phyloP scores from a whole-genome alignment of 2,888 invertebrate genomes.

The Endotricha flammealis region DNA sequence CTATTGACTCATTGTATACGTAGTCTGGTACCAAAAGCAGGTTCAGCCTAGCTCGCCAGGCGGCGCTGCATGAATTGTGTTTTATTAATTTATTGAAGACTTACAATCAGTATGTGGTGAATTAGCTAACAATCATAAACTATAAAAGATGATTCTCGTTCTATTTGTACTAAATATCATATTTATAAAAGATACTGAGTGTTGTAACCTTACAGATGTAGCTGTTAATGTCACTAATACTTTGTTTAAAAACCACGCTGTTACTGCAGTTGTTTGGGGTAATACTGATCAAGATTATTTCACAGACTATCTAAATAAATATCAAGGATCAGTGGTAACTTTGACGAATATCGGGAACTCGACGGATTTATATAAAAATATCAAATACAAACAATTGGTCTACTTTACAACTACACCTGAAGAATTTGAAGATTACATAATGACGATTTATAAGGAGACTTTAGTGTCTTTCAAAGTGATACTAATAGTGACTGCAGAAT shows the following conservation, averaged over 20 bases:
- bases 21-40: too few species aligned
- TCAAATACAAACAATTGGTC: slow-evolving; percentile 2
- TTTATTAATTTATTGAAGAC: too few species aligned
- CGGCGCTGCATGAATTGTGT: too few species aligned
- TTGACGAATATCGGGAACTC: neutral
- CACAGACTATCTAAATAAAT: neutral
- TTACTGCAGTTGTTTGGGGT: slow-evolving; percentile 3
- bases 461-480: neutral
- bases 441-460: neutral
- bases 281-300: neutral
- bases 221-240: neutral
- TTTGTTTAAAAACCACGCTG: slow-evolving; percentile 1
- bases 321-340: neutral
- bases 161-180: neutral
- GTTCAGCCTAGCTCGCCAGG: too few species aligned
- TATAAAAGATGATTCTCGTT: neutral
- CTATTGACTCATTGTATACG: too few species aligned
- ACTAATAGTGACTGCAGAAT: neutral
- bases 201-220: neutral
- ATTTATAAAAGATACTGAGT: neutral
- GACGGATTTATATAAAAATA: neutral
- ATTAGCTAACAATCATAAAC: too few species aligned
- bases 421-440: slow-evolving; percentile 1
- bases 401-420: neutral
- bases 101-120: too few species aligned